Evolutionary conservation across 1,140 invertebrate species (phyloP), one percentile per base, ranked within the genome.

Genomic region (Pissodes strobi): DNA sequence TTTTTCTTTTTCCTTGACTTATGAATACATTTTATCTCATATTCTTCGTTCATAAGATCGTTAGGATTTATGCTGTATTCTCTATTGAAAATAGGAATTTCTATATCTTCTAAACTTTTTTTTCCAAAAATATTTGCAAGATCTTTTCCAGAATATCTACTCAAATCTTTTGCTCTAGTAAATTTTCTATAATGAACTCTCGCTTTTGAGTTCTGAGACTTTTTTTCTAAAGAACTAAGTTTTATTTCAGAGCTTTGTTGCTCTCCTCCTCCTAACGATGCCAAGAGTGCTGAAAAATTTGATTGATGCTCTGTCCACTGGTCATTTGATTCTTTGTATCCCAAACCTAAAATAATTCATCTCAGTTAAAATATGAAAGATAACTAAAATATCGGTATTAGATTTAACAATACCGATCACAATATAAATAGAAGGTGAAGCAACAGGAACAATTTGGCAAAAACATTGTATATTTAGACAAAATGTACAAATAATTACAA

Each of bases 131-230:
- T 94, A 78, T 91, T 93, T 6, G 90, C 89, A 43, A 95, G 79
- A 77, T 96, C 93, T 75, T 93, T 90, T 49, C 84, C 79, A 68
- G 86, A 90, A 69, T 91, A 92, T 62, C 82, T 83, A 30, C 89
- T 88, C 18, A 94, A 77, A 79, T 95, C 93, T 80, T 95, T 95
- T 0, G 91, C 90, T 51, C 87, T 80, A 1, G 90, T 91, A 72
- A 93, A 94, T 78, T 94, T 95, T 51, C 90, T 86, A 71, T 94
- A 95, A 76, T 94, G 92, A 0, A 94, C 85, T 74, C 92, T 82
- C 3, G 86, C 86, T 75, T 83, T 85, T 23, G 88, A 90, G 53
- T 82, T 82, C 76, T 93, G 89, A 0, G 92, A 94, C 71, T 87
- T 90, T 43, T 86, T 79, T 78, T 92, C 90, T 45, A 95, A 79